Base-by-base conservation (phyloP, 2,888 invertebrate genomes). In the Xestobium rufovillosum region DNA sequence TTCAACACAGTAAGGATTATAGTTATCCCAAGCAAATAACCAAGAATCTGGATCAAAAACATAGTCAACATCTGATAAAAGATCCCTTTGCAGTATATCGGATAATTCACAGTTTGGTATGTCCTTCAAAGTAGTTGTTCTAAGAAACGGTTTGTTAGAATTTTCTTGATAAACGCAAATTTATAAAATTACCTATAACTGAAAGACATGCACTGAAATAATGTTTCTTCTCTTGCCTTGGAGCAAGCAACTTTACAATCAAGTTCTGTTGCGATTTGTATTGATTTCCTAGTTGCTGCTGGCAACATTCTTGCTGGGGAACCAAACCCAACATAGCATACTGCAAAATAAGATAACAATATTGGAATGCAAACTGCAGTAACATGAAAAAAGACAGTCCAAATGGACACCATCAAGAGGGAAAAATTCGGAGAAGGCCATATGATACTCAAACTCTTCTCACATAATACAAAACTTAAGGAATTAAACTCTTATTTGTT, bases 1-100 rank as follows among this genome's bases (percentile, higher is more conserved):
- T 8, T 53, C 49, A 3, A 53, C 45, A 41, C 88, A 88, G 14
- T 76, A 73, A 10, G 82, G 79, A 56, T 85, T 84, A 48, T 80
- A 78, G 28, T 83, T 74, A 53, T 86, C 84, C 74, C 85, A 88
- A 0, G 85, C 80, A 49, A 83, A 86, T 14, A 84, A 63, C 73
- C 82, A 78, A 48, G 79, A 79, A 39, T 80, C 76, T 0, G 70
- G 63, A 23, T 85, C 82, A 36, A 76, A 74, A 1, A 72, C 69
- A 49, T 83, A 88, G 57, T 88, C 86, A 0, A 82, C 71, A 38
- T 80, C 79, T 4, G 76, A 72, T 50, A 83, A 74, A 0, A 85
- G 66, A 57, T 86, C 88, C 51, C 81, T 77, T 52, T 83, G 77
- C 28, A 83, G 76, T 10, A 86, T 76, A 55, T 87, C 86, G 1